phyloP scores from a whole-genome alignment of 2,797 vertebrate genomes.

The Alca torda region DNA sequence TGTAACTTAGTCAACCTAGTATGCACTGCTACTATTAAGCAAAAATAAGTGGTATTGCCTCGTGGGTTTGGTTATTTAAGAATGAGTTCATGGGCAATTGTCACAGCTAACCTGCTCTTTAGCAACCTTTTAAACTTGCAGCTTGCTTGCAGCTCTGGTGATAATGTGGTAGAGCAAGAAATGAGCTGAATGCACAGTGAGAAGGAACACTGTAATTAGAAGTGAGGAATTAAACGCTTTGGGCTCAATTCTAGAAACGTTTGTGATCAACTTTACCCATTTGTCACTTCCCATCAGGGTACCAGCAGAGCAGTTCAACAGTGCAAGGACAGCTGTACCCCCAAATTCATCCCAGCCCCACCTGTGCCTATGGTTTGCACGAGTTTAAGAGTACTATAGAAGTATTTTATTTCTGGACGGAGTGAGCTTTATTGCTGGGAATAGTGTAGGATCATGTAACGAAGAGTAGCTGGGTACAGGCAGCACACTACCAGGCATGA shows the following conservation, averaged over 20 bases:
- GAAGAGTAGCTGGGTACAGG: neutral
- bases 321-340: neutral
- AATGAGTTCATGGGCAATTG: neutral
- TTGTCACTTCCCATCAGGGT: neutral
- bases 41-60: neutral
- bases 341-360: neutral
- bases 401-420: neutral
- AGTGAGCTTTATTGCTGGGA: neutral
- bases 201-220: neutral
- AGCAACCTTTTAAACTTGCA: neutral
- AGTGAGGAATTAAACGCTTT: neutral
- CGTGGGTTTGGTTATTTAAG: neutral
- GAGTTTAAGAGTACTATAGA: neutral
- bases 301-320: neutral
- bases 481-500: neutral
- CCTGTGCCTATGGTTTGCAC: neutral
- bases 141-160: neutral
- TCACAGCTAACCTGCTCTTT: neutral
- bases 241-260: neutral
- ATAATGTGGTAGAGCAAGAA: neutral
- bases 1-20: no score
- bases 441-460: rapidly evolving
- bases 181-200: neutral
- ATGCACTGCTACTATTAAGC: neutral
- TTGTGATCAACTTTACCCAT: neutral